Base-by-base conservation (phyloP, 2,888 invertebrate species). In the Globia sparganii region DNA sequence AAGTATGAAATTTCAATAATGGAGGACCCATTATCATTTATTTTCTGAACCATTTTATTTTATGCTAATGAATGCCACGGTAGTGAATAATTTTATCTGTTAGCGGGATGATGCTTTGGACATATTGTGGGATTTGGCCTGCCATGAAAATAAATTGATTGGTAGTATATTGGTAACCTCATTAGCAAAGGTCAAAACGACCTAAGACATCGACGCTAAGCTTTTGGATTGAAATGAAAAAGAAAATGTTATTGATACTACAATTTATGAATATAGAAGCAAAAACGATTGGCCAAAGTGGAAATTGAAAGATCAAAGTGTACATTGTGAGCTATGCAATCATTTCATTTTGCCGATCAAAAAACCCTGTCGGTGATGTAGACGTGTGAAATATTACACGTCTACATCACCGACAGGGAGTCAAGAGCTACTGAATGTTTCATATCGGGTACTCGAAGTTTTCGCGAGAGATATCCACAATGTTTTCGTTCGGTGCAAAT, bases 21-120 rank as follows among this genome's bases (percentile, higher is more conserved):
- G 89, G 82, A 77, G 64, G 21, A 34, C 31, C 74, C 80, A 78
- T 83, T 84, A 83, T 80, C 76, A 77, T 89, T 87, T 88, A 83
- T 89, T 87, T 83, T 87, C 77, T 80, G 78, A 72, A 71, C 84
- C 86, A 87, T 87, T 84, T 89, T 84, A 87, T 87, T 89, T 89
- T 79, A 88, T 87, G 87, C 34, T 88, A 81, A 87, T 84, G 85
- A 87, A 73, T 72, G 53, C 59, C 61, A 72, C 78, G 72, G 73
- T 77, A 77, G 75, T 86, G 80, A 87, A 85, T 88, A 87, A 85
- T 87, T 81, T 81, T 72, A 75, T 71, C 67, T 64, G 64, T 78
- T 49, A 75, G 49, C 73, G 40, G 40, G 79, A 82, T 81, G 81
- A 83, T 87, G 62, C 56, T 81, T 78, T 49, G 58, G 77, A 83